Evolutionary conservation across 2,113 vertebrate genomes (phyloP), one percentile per base, ranked within the genome.

Genomic region (Erpornis zantholeuca): DNA sequence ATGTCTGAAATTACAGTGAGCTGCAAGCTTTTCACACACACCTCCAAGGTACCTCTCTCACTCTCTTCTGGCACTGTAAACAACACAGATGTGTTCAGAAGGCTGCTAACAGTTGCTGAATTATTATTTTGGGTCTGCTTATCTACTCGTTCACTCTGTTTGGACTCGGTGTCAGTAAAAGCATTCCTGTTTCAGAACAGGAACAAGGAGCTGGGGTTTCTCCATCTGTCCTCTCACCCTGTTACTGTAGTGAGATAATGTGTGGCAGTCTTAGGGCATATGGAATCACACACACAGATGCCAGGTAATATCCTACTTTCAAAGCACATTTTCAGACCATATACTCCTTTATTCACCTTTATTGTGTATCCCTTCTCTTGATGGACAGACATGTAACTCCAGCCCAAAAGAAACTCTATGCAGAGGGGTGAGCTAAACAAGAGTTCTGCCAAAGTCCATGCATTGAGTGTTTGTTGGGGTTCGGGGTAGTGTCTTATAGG

Each of bases 301-400:
- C 45, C 53, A 52, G 44, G 4, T 13, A 61, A 8, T 12, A 11
- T 56, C 21, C 5, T 22, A 6, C 33, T 78, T 59, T 3, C 40
- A 52, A 57, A 72, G 44, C 19, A 27, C 28, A 5, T 61, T 86
- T 61, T 64, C 59, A 73, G 64, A 35, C 29, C 3, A 9, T 19
- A 3, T 11, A 7, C 16, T 49, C 29, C 22, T 53, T n/a, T 22
- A n/a, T 17, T 7, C 13, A 11, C 31, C 17, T 42, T 52, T 69
- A 5, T 3, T 23, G 20, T 28, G 10, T 42, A 17, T 40, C 19
- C 33, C 18, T 50, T 47, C 49, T 52, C 63, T 56, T 50, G 64
- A 20, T 20, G 61, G 50, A 3, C 0, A 0, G 28, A 19, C 4
- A 0, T 5, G 21, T 31, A 63, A 24, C 42, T 52, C 15, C 17